Base-by-base conservation (phyloP, 2,797 vertebrate genomes). In the Enteromius viviparus region DNA sequence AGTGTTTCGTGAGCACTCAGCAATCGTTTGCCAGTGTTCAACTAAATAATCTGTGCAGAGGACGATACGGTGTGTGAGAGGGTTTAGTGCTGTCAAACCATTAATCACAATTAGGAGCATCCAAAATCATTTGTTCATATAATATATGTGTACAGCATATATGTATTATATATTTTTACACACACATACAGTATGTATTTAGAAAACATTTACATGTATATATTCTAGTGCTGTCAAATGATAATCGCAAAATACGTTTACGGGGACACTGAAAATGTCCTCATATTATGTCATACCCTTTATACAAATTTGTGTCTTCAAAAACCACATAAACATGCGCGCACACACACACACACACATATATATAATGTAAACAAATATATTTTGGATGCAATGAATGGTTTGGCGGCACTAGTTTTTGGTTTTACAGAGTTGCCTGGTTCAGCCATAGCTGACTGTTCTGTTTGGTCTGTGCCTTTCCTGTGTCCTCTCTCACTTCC, bases 401-500 rank as follows among this genome's bases (percentile, higher is more conserved):
- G 1, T n/a, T 9, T 55, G 53, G 21, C 6, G 3, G 51, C 51
- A 21, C 6, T 21, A 19, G 6, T 2, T 65, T 14, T 53, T 64
- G 51, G 11, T 40, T 40, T 37, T 76, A 26, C 26, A 26, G 26
- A 26, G 26, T 26, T 26, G 26, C 26, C 26, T 26, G 26, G 26
- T 26, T 26, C 26, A 26, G 26, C 26, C 26, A 26, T 26, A 47
- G 32, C 69, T 11, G 34, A 8, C 40, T 9, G 76, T 72, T 34
- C 49, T 66, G 3, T 19, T 69, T 71, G 42, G 72, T 37, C n/a
- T 6, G 84, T 53, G 69, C 15, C 29, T 88, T 88, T 78, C 82
- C 78, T 88, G 87, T 60, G 62, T 85, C 65, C 51, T 82, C 64
- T 83, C 42, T 21, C 60, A 49, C 32, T 76, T 66, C 70, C 70